These are phyloP conservation scores for Alfaro cultratus DNA, from an alignment of 2,797 vertebrate genomes.

Conservation along the genomic window DNA sequence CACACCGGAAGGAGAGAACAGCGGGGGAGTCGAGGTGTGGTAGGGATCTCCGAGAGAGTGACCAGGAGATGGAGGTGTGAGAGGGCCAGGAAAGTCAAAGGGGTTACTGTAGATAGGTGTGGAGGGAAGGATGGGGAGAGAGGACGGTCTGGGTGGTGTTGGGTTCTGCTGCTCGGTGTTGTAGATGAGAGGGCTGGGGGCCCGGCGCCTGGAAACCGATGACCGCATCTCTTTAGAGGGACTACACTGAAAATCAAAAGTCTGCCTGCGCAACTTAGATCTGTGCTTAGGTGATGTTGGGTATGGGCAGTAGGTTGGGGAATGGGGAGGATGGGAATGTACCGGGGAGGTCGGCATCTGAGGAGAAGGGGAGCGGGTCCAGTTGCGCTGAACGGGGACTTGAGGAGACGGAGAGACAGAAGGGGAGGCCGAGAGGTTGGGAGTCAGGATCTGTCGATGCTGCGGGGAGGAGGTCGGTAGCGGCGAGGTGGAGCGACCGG, in stretches of 20 bases:
- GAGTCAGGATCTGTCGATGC: constrained; percentile 76
- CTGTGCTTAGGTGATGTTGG: constrained; percentile 86
- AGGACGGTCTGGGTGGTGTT: constrained; percentile 85
- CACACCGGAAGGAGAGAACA: constrained; percentile 77
- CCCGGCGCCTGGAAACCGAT: constrained; percentile 82
- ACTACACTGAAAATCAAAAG: constrained; percentile 80
- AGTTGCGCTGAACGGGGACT: constrained; percentile 72
- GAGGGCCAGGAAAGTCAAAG: constrained; percentile 87
- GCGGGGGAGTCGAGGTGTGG: constrained; percentile 74
- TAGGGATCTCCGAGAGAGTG: constrained; percentile 81
- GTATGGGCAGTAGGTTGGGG: constrained; percentile 82
- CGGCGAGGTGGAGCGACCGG: constrained; percentile 75
- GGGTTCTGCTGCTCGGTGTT: constrained; percentile 86
- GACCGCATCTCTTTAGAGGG: constrained; percentile 77
- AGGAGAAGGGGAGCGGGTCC: constrained; percentile 77
- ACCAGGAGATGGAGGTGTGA: constrained; percentile 81
- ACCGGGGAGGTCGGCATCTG: constrained; percentile 75
- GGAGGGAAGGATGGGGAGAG: constrained; percentile 83
- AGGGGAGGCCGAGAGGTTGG: constrained; percentile 73
- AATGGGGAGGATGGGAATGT: constrained; percentile 77
- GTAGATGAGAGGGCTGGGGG: constrained; percentile 91
- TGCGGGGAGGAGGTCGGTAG: constrained; percentile 79
- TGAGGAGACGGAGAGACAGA: constrained; percentile 75
- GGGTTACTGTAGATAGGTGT: constrained; percentile 84
- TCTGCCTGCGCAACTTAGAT: constrained; percentile 81